Percentiles rank a stretch among this genome's conserved stretches.
Evolutionary conservation across 2,888 invertebrate species (phyloP).

Genomic region (Campoplex capitator): DNA sequence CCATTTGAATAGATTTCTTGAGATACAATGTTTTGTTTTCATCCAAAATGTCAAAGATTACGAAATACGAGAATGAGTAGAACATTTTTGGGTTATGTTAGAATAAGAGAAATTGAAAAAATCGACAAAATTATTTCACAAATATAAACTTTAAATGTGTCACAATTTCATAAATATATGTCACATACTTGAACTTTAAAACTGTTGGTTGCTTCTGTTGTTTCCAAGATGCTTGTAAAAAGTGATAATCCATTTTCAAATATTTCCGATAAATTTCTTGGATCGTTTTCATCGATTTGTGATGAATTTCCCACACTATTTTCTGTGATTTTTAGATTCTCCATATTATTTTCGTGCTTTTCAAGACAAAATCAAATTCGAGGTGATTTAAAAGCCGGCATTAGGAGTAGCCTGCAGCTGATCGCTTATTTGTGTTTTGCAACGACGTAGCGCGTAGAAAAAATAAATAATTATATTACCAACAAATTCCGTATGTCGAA

Average conservation of each 20-base stretch:
- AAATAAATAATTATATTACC: no score
- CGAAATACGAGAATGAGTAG: neutral
- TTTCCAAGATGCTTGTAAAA: constrained; percentile 88
- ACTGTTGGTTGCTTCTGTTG: constrained; percentile 90
- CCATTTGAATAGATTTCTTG: no score
- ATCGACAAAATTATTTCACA: neutral
- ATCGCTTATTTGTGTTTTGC: neutral
- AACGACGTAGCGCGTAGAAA: neutral
- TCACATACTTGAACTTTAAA: constrained; percentile 88
- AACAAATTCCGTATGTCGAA: neutral
- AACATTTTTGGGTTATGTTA: neutral
- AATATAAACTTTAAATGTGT: neutral
- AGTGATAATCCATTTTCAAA: constrained; percentile 90
- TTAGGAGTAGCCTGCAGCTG: neutral
- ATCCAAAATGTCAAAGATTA: neutral
- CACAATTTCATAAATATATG: neutral
- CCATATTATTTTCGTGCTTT: constrained; percentile 33
- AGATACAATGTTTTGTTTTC: neutral
- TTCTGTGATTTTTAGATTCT: constrained; percentile 58
- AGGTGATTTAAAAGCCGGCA: constrained; percentile 23
- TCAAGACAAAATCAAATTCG: constrained; percentile 5
- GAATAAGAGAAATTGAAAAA: neutral
- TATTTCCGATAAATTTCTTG: constrained; percentile 85
- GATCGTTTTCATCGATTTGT: constrained; percentile 70
- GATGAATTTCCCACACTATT: constrained; percentile 27